A percentile compares a stretch with the other conserved stretches of the same genome.
These are phyloP conservation scores for human (Homo sapiens) DNA, from an alignment of 2,113 vertebrate genomes.

Conservation along the genomic window GRCh38 chr11:42720501-42721000, in stretches of 20 bases:
- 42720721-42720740: not conserved
- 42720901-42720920: not conserved
- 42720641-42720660: not conserved
- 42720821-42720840: slow-evolving; percentile 16
- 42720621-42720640: not conserved
- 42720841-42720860: not conserved
- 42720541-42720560: not conserved
- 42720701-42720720: slow-evolving; percentile 36
- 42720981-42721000: not conserved
- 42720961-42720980: not conserved
- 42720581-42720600: slow-evolving; percentile 25
- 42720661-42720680: not conserved
- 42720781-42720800: not conserved
- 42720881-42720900: not conserved
- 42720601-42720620: not conserved
- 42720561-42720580: not conserved
- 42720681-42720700: slow-evolving; percentile 23
- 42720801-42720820: not conserved
- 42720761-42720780: slow-evolving; percentile 49
- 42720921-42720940: not conserved
- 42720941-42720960: not conserved
- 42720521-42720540: not conserved
- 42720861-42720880: slow-evolving; percentile 14
- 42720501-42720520: not conserved
- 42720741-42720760: slow-evolving; percentile 33